Conservation (phyloP, 2,113 vertebrate genomes). For the Paedocypris sp. region DNA sequence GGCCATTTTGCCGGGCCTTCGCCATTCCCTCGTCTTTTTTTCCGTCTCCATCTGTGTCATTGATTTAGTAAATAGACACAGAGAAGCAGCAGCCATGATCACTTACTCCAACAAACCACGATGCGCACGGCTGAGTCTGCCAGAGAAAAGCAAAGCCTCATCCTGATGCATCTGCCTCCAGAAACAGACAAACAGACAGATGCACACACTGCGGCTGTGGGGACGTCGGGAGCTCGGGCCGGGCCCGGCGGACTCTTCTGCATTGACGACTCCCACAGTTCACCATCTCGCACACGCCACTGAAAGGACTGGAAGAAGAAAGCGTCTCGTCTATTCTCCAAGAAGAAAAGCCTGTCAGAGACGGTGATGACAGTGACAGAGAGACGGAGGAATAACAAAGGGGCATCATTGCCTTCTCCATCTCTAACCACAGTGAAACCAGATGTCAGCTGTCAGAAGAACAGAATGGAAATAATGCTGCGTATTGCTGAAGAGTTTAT, state of each 20-base stretch:
- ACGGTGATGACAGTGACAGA: neutral
- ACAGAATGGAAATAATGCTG: neutral
- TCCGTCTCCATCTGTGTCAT: constrained; percentile 53
- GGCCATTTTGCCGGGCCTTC: constrained; percentile 51
- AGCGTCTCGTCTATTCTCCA: neutral
- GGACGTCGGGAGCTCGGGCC: neutral
- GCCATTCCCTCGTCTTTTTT: constrained; percentile 39
- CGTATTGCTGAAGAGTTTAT: constrained; percentile 9
- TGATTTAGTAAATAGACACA: constrained; percentile 31
- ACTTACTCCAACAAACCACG: constrained; percentile 6
- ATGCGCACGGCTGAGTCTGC: neutral
- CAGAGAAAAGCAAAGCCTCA: neutral
- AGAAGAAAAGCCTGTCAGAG: neutral
- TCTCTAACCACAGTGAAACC: constrained; percentile 3
- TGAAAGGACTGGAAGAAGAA: neutral
- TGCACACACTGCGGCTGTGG: neutral
- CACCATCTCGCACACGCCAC: neutral
- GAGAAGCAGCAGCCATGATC: constrained; percentile 40
- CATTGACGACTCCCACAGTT: constrained; percentile 1
- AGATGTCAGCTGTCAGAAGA: constrained; percentile 19
- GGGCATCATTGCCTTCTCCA: constrained; percentile 7
- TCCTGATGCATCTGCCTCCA: neutral
- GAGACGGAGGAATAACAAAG: neutral
- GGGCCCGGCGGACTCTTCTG: constrained; percentile 29
- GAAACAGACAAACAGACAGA: neutral